phyloP scores from a whole-genome alignment of 2,113 vertebrate genomes.

The Oenanthe oenanthe region DNA sequence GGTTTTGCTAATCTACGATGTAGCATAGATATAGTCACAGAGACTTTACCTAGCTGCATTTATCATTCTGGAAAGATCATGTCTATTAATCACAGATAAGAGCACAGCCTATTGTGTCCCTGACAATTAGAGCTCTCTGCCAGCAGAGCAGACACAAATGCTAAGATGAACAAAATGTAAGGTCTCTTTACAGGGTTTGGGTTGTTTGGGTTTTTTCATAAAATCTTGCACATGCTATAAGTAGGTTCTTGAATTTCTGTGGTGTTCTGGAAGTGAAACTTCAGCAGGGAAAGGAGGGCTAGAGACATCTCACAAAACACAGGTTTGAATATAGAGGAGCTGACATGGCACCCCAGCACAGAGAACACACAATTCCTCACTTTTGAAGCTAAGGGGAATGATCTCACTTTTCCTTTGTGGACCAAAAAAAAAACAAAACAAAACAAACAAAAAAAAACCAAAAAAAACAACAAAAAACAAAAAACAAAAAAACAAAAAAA shows the following conservation, averaged over 20 bases:
- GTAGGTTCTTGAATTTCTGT: background rate
- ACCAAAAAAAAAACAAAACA: background rate
- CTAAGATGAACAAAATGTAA: background rate
- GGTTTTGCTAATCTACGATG: constrained; percentile 60
- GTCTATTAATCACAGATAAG: constrained; percentile 70
- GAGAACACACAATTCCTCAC: accelerated
- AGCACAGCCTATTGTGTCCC: constrained; percentile 50
- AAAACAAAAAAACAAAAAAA: background rate
- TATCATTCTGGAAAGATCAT: constrained; percentile 69
- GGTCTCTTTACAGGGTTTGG: background rate
- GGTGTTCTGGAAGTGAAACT: background rate
- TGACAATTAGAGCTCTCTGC: constrained; percentile 60
- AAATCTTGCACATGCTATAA: background rate
- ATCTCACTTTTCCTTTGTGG: background rate
- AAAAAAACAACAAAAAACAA: too few relatives aligned
- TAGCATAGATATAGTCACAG: constrained; percentile 61
- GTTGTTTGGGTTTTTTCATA: background rate
- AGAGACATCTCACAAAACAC: background rate
- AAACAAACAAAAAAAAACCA: too few relatives aligned
- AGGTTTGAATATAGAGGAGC: background rate
- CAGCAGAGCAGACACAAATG: constrained; percentile 42
- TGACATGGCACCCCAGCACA: background rate
- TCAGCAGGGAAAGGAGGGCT: background rate
- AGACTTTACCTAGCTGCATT: constrained; percentile 64
- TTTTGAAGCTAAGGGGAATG: background rate